Evolutionary conservation across 2,888 invertebrate genomes (phyloP), one percentile per base, ranked within the genome.

Genomic region (Marasmarcha lunaedactyla): DNA sequence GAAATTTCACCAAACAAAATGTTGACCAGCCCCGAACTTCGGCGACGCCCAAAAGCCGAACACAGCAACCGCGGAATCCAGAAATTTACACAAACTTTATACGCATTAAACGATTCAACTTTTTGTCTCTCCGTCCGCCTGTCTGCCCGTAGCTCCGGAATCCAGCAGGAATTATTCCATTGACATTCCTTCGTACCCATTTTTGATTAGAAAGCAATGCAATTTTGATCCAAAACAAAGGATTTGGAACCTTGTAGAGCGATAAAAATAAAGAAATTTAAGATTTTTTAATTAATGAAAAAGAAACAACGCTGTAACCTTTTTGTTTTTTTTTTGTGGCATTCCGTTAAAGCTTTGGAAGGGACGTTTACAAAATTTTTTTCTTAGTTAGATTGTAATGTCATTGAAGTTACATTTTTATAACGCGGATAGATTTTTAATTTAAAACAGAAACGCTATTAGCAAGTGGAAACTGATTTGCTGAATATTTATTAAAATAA

Each of bases 11-110:
- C n/a, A n/a, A n/a, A n/a, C n/a, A n/a, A 46, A 52, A 49, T 38
- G 53, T 62, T 57, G 39, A 2, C 10, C 2, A 46, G 47, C 48
- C 40, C 61, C 47, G 50, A 37, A 42, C 36, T 47, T 50, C 52
- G 54, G 50, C 52, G 49, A 41, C 46, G 51, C 54, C 47, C 50
- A 39, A 55, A 57, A 56, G 54, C 42, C 54, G 51, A 55, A 47
- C 55, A 48, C 51, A 47, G 48, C 50, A 46, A 44, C 49, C 42
- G 43, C 49, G 61, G 74, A 71, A 72, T 71, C 53, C 59, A 50
- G 67, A 78, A 76, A 77, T 79, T 74, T 77, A 78, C 76, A 76
- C 77, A 77, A 72, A 59, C 68, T 57, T 59, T 58, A 57, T 55
- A 59, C 59, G 69, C 77, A 79, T 79, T 66, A 71, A 71, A 62